Evolutionary conservation across 1,140 invertebrate species (phyloP), one percentile per base, ranked within the genome.

Genomic region (Drosophila punjabiensis): DNA sequence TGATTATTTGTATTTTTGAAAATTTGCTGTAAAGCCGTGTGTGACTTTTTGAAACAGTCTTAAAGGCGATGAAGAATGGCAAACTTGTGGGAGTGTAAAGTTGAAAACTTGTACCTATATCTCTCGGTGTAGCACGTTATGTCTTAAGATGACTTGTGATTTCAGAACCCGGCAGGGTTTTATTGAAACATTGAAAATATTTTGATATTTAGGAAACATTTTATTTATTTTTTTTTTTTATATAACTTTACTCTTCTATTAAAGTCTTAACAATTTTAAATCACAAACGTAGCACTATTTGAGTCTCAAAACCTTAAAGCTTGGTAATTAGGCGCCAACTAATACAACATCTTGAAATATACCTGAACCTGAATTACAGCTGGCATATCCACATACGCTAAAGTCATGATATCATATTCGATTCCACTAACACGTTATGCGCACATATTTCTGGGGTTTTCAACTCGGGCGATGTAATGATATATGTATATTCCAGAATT

Each of bases 281-380:
- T 2, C 3, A 20, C 11, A 0, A 35, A 35, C 11, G 13, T 18
- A 24, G 24, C 24, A 24, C 20, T 50, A 32, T 52, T 28, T 33
- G 28, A 16, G 10, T 16, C 14, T 62, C 10, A 45, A 33, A 20
- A 7, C 18, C 2, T 20, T 39, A 13, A 4, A 16, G 37, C 30
- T 41, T 14, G 13, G 28, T n/a, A 47, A 47, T 56, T 47, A 28
- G 39, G 35, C 24, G 28, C 53, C 30, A 73, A 62, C 43, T 48
- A 35, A 43, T 73, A n/a, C n/a, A 3, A 47, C 9, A 39, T 48
- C 41, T 58, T n/a, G n/a, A 65, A 39, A 58, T 70, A 64, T 94
- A 95, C 94, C 94, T 95, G 95, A 84, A 94, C 94, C 93, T 95
- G 94, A 87, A 95, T 95, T 86, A 95, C 94, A 88, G 94, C 95